Evolutionary conservation across 1,140 invertebrate genomes (phyloP).

Genomic region (Hypsibius dujardini): DNA sequence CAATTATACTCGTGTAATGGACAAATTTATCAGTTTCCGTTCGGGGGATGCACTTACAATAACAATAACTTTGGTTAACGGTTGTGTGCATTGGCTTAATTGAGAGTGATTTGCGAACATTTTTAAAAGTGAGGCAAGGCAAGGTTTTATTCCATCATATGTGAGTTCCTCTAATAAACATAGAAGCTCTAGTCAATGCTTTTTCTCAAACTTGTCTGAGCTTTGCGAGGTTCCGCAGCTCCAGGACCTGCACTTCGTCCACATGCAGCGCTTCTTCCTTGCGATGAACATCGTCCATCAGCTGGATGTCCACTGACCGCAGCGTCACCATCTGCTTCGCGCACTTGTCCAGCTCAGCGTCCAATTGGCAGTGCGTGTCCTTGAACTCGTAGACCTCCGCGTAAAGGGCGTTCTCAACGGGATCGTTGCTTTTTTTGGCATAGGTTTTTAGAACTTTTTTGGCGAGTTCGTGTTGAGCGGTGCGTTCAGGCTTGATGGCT

Average conservation of each 20-base stretch:
- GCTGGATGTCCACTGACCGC: not conserved
- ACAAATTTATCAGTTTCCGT: no score
- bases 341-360: not conserved
- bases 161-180: no score
- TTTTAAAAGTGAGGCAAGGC: no score
- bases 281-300: not conserved
- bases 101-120: no score
- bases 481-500: not conserved
- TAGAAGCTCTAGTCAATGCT: no score
- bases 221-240: constrained; percentile 1
- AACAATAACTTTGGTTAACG: no score
- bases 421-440: not conserved
- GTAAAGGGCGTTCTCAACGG: not conserved
- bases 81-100: no score
- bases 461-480: not conserved
- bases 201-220: not conserved
- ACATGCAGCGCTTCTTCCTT: not conserved
- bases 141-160: no score
- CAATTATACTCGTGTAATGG: no score
- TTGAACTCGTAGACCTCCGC: not conserved
- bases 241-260: not conserved
- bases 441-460: not conserved
- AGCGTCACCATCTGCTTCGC: constrained; percentile 9
- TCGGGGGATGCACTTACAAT: no score
- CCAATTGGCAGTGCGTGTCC: not conserved